Evolutionary conservation across 2,888 invertebrate species (phyloP).

Genomic region (Norana najaformis): DNA sequence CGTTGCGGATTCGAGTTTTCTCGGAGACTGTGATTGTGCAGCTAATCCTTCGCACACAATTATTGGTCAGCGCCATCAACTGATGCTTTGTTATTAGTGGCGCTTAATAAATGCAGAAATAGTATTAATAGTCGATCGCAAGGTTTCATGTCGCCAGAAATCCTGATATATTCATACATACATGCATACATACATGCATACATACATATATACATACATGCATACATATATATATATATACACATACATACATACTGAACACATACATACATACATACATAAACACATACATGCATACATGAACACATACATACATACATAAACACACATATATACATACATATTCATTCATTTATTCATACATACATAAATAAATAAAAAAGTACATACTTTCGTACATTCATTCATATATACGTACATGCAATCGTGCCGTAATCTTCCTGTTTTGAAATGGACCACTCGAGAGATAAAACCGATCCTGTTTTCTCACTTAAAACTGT

Average conservation of each 20-base stretch:
- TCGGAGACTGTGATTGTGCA: too few species aligned
- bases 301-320: too few species aligned
- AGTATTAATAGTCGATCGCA: too few species aligned
- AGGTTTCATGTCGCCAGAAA: too few species aligned
- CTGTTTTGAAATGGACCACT: not conserved
- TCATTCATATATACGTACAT: not conserved
- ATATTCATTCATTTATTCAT: not conserved
- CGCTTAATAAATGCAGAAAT: too few species aligned
- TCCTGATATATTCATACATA: too few species aligned
- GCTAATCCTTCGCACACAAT: too few species aligned
- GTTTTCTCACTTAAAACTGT: not conserved
- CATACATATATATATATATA: too few species aligned
- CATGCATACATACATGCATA: not conserved
- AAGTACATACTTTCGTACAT: too few species aligned
- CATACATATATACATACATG: not conserved
- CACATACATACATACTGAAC: not conserved
- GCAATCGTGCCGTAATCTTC: not conserved
- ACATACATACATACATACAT: not conserved
- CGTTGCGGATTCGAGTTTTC: too few species aligned
- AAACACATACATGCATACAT: not conserved
- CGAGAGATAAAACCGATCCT: not conserved
- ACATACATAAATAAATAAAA: not conserved
- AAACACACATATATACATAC: not conserved
- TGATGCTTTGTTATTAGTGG: too few species aligned
- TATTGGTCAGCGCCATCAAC: too few species aligned